phyloP scores from a whole-genome alignment of 2,797 vertebrate species.

The Sphenodon punctatus region DNA sequence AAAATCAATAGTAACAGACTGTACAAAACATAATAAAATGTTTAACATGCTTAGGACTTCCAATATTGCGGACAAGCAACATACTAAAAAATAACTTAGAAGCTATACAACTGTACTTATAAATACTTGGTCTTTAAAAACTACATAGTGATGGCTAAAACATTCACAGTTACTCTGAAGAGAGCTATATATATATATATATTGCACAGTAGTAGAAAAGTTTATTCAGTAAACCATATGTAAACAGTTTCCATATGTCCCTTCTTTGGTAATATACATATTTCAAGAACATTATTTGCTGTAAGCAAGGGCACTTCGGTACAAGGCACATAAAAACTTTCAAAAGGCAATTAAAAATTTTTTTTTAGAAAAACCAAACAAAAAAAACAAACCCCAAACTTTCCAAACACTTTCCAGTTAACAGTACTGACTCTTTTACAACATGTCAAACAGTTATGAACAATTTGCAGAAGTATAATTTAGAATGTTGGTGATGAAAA shows the following conservation, averaged over 20 bases:
- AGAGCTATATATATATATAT: constrained; percentile 73
- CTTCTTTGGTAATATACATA: constrained; percentile 66
- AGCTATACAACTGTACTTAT: constrained; percentile 79
- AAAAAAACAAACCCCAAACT: neutral
- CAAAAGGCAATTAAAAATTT: constrained; percentile 48
- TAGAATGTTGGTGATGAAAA: neutral
- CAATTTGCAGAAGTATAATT: constrained; percentile 5
- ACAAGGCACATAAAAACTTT: constrained; percentile 73
- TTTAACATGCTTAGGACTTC: constrained; percentile 32
- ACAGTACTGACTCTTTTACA: neutral
- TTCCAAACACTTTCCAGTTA: constrained; percentile 32
- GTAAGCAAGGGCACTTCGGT: constrained; percentile 76
- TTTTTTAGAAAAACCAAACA: neutral
- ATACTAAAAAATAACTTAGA: constrained; percentile 80
- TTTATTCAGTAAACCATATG: constrained; percentile 69
- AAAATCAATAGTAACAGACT: constrained; percentile 31
- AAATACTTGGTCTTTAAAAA: constrained; percentile 78
- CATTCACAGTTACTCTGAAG: constrained; percentile 77
- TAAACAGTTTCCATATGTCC: constrained; percentile 76
- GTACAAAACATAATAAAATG: constrained; percentile 20
- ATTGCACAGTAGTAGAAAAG: constrained; percentile 77
- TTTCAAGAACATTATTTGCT: constrained; percentile 59
- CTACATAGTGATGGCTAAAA: constrained; percentile 72
- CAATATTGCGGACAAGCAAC: constrained; percentile 53
- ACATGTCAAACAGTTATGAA: constrained; percentile 26